Base-by-base conservation (phyloP, 2,888 invertebrate genomes). In the Syritta pipiens region DNA sequence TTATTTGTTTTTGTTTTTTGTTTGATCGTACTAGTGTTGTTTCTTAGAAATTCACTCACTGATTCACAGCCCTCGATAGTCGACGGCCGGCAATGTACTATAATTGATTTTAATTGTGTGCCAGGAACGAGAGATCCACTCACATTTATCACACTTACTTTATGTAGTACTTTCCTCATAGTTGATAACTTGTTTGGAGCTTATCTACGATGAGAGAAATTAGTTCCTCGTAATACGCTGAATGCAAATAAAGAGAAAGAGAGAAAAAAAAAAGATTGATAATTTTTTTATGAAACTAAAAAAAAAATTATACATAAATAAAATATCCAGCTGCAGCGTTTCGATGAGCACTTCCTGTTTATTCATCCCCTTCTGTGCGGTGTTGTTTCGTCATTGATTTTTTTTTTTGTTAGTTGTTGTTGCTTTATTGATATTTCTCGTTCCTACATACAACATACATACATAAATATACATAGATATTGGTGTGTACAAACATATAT, bases 321-420 rank as follows among this genome's bases (percentile, higher is more conserved):
- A 26, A 7, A 14, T 2, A 17, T 37, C 7, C 19, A 14, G 10
- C 19, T 17, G 9, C 37, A n/a, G 37, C 7, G 20, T 46, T 68
- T 59, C 14, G 30, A 68, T 14, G 30, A 42, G 55, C 40, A 28
- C 65, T 82, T 76, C 53, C 63, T 77, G 69, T 71, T 74, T 72
- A 65, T 53, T 22, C 59, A 53, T 28, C 35, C 28, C 9, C 10
- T 30, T 26, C 22, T n/a, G 20, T 12, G 42, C 57, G 49, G 24
- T 20, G 30, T 37, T 62, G 60, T 71, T 67, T 72, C 69, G 81
- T 81, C 82, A 81, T 82, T 82, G 81, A 81, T 81, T 76, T 81
- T 72, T 68, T 53, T 57, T 68, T 57, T 65, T 30, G 19, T 42
- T 53, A n/a, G n/a, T n/a, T n/a, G n/a, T 32, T 51, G 17, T 65